Evolutionary conservation across 2,888 invertebrate genomes (phyloP), one percentile per base, ranked within the genome.

Genomic region (Plagodis dolabraria): DNA sequence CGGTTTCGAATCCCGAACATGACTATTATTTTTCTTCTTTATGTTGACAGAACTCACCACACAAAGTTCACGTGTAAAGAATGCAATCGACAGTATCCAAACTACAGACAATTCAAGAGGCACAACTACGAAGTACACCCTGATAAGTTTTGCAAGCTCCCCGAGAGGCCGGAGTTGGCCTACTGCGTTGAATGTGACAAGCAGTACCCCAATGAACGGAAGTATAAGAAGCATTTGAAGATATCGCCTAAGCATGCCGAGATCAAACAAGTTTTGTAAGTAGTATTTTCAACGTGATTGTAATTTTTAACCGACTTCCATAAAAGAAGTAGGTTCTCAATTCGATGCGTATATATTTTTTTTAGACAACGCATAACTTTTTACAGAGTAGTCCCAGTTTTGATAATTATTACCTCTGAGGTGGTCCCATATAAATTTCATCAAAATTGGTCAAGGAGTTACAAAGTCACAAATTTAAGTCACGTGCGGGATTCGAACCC

Each of bases 161-260:
- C 40, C 40, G 59, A 55, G 5, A 50, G 60, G 0, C 64, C 63
- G 0, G 72, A 74, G 60, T 53, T 45, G 62, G 56, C 85, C 76
- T 72, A 74, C 60, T 72, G 72, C 45, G 74, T 74, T 0, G 74
- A 74, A 12, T 74, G 74, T 22, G 72, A 74, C 52, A 63, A 57
- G 5, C 71, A 72, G 38, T 74, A 63, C 47, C 52, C 62, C 0
- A 70, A 63, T n/a, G 57, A 67, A 0, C 53, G 60, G 22, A 64
- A 63, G 0, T 74, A 69, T 34, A 68, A 63, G 54, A 57, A 64
- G 9, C 74, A 74, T 48, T 40, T 72, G n/a, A 60, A 60, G 33
- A 63, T 62, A 12, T 65, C 64, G 0, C 56, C 58, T 0, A 65
- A 59, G 8, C 64, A 63, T 6, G 63, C 47, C 0, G 45, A 50